Base-by-base conservation (phyloP, 2,888 invertebrate genomes). In the Xanthia togata region DNA sequence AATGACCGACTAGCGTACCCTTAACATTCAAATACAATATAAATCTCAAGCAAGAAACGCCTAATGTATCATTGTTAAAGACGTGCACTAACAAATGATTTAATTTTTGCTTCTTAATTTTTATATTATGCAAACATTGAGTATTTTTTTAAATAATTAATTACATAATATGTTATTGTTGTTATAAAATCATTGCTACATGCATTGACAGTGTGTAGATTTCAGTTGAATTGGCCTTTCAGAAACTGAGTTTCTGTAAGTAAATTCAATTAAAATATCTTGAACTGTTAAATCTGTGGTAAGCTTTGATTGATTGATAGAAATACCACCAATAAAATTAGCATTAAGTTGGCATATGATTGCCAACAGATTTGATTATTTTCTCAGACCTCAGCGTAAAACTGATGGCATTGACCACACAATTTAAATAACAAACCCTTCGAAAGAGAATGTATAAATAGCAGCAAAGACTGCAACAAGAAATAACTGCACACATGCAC, bases 361-460 rank as follows among this genome's bases (percentile, higher is more conserved):
- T 50, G n/a, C 35, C 4, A 26, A 4, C 9, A 14, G 12, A 44
- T 67, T 78, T 60, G 12, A 60, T 53, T 50, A 44, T 1, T 31
- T 2, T 57, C 26, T 26, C 63, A 12, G 47, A 47, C 17, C 11
- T 17, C 23, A 64, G 2, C 2, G 12, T 44, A 26, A 26, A 44
- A 20, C 31, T 35, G 26, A 44, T 23, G 11, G 23, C 17, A 67
- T 44, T 67, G 23, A 41, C 35, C 11, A 53, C 14, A 35, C 26
- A 41, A 78, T 35, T 44, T 44, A 20, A 38, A 17, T n/a, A n/a
- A 20, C 35, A 35, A 14, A 57, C 20, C 2, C n/a, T 47, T 38
- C 26, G 8, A 55, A 67, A 67, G 55, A 57, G 17, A 26, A 47
- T 63, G 41, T 77, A 79, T 72, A 35, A 50, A 70, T 79, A 83